phyloP scores from a whole-genome alignment of 1,140 invertebrate species.

The Papilio polyxenes region DNA sequence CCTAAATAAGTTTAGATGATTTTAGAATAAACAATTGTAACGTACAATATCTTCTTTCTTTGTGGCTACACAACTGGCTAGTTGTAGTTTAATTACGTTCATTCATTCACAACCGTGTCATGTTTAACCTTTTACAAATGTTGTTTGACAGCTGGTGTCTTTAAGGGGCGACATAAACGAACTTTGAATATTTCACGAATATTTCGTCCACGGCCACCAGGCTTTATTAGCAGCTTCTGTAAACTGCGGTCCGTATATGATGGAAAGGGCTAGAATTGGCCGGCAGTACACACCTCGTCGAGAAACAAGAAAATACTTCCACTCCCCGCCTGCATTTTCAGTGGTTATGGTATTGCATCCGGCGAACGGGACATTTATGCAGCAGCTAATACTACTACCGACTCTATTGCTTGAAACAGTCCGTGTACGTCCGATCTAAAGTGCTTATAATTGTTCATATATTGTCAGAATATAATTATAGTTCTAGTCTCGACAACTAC shows the following conservation, averaged over 20 bases:
- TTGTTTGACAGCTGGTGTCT: conserved; percentile 42
- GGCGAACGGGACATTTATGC: too few relatives aligned
- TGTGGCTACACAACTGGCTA: neutral
- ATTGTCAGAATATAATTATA: conserved; percentile 41
- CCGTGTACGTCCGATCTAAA: conserved; percentile 26
- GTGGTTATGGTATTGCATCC: too few relatives aligned
- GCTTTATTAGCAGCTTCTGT: too few relatives aligned
- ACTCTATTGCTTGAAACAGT: neutral
- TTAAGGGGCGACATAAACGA: neutral
- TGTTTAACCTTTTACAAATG: conserved; percentile 33
- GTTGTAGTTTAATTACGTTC: neutral
- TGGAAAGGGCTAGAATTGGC: too few relatives aligned
- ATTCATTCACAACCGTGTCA: conserved; percentile 25
- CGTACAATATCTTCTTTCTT: neutral
- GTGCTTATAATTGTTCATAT: conserved; percentile 44
- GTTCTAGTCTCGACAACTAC: conserved; percentile 40
- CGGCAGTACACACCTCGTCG: too few relatives aligned
- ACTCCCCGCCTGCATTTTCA: too few relatives aligned
- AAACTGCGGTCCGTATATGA: too few relatives aligned
- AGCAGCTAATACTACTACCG: too few relatives aligned
- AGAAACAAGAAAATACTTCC: too few relatives aligned
- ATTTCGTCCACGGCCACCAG: too few relatives aligned
- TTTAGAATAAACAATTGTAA: neutral
- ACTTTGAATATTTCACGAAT: neutral
- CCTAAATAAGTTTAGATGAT: neutral